These are phyloP conservation scores for Margarornis squamiger DNA, from an alignment of 2,797 vertebrate genomes.

Conservation along the genomic window DNA sequence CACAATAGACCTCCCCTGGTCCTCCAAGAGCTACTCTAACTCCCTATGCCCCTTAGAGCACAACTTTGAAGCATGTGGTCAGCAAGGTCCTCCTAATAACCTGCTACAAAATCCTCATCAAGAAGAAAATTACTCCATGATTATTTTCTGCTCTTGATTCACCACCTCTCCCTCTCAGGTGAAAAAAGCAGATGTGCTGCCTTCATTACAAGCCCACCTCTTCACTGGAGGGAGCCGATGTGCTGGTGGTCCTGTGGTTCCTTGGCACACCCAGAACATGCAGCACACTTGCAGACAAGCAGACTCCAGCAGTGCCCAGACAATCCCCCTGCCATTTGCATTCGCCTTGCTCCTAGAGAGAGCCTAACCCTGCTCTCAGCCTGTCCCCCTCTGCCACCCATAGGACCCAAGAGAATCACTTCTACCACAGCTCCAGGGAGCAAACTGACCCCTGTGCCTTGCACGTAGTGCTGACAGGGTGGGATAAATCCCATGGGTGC, in stretches of 20 bases:
- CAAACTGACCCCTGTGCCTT: background rate
- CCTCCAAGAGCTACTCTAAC: background rate
- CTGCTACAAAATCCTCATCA: background rate
- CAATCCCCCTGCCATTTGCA: background rate
- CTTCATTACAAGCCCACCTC: background rate
- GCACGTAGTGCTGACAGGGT: background rate
- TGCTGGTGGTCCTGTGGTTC: fast-evolving
- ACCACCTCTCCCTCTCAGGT: background rate
- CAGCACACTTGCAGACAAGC: background rate
- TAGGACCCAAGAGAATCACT: fast-evolving
- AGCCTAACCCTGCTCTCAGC: background rate
- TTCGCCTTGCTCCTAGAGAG: background rate
- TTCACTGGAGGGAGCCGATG: fast-evolving
- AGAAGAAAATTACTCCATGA: background rate
- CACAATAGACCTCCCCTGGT: background rate
- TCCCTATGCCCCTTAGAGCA: background rate
- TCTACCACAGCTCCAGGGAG: background rate
- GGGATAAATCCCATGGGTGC: background rate
- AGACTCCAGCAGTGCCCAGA: background rate
- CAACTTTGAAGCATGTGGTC: background rate
- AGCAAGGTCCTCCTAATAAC: background rate
- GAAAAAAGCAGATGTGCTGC: background rate
- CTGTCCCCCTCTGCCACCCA: background rate
- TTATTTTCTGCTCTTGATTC: background rate
- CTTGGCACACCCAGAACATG: fast-evolving